A percentile compares a stretch with the other conserved stretches of the same genome.
phyloP scores from a whole-genome alignment of 2,113 vertebrate genomes.

The Tympanuchus pallidicinctus region DNA sequence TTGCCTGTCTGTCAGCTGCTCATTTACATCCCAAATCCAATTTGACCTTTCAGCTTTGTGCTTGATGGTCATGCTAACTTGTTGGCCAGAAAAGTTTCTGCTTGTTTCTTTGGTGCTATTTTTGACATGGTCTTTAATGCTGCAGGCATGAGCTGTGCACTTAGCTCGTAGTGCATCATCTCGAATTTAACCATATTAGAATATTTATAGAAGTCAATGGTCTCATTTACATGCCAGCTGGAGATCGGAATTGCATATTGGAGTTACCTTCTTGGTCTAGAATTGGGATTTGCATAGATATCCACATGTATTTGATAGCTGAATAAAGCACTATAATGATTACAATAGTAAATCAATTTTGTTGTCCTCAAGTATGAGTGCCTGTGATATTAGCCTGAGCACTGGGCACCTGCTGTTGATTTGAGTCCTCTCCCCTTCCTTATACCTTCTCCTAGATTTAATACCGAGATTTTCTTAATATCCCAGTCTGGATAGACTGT shows the following conservation, averaged over 20 bases:
- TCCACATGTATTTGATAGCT: not conserved
- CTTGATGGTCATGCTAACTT: not conserved
- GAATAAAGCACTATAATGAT: not conserved
- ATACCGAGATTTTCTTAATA: not conserved
- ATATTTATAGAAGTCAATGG: not conserved
- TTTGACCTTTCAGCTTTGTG: not conserved
- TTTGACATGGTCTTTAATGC: not conserved
- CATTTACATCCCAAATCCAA: not conserved
- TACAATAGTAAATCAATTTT: not conserved
- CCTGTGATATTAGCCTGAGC: not conserved
- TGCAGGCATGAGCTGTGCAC: rapidly evolving
- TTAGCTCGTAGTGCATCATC: not conserved
- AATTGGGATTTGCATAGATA: not conserved
- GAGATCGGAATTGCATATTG: not conserved
- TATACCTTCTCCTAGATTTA: not conserved
- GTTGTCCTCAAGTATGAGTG: not conserved
- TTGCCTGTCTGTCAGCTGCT: not conserved
- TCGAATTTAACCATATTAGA: not conserved
- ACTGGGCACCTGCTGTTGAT: not conserved
- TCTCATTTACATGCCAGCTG: not conserved
- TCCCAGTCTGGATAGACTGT: not conserved
- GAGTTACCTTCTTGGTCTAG: not conserved
- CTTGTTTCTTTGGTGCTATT: not conserved
- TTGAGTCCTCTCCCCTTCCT: not conserved
- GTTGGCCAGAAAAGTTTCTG: not conserved